Conservation (phyloP, 2,888 invertebrate genomes). For the Rhogogaster chlorosoma region DNA sequence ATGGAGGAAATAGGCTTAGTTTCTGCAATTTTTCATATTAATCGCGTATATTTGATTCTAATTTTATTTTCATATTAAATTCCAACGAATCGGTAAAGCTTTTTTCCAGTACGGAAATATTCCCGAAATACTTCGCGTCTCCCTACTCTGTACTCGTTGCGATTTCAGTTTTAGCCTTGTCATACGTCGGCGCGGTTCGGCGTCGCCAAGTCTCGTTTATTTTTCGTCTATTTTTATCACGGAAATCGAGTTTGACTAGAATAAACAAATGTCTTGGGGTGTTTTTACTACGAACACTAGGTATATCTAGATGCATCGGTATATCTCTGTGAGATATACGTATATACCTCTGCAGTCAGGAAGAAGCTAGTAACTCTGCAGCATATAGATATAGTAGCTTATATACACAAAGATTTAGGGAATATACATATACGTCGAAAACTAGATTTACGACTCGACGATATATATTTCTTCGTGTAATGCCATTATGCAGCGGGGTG, state of each 20-base stretch:
- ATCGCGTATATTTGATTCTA: too few relatives aligned
- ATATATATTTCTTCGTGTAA: too few relatives aligned
- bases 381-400: too few relatives aligned
- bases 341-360: background rate
- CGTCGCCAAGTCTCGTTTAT: slow-evolving; percentile 17
- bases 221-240: slow-evolving; percentile 33
- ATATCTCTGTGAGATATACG: background rate
- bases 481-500: too few relatives aligned
- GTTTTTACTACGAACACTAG: background rate
- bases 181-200: background rate
- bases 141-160: too few relatives aligned
- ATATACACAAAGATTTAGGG: background rate
- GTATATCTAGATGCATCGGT: background rate
- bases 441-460: too few relatives aligned
- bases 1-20: too few relatives aligned
- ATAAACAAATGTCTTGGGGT: slow-evolving; percentile 11
- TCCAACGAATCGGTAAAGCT: too few relatives aligned
- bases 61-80: too few relatives aligned
- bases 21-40: too few relatives aligned
- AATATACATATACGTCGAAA: background rate
- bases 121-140: too few relatives aligned
- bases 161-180: background rate
- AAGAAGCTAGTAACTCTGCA: background rate
- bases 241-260: slow-evolving; percentile 44
- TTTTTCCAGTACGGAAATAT: too few relatives aligned